Evolutionary conservation across 2,113 vertebrate species (phyloP).

Genomic region (Rattus rattus): DNA sequence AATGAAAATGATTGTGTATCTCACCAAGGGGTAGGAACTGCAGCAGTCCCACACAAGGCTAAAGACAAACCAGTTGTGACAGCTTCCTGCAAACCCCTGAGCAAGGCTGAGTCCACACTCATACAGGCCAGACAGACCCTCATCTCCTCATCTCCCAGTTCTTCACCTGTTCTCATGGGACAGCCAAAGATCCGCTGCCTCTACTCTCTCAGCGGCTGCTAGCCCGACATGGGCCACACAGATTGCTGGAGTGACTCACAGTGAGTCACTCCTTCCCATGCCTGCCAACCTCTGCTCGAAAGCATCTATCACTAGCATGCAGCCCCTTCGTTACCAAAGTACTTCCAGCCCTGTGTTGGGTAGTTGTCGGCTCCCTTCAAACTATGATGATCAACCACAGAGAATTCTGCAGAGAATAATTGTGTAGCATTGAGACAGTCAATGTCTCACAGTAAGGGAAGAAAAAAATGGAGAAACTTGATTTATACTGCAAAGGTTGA

Average conservation of each 20-base stretch:
- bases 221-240: constrained; percentile 32
- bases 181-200: accelerated
- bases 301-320: background rate
- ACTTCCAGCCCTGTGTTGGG: too few species aligned
- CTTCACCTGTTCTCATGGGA: background rate
- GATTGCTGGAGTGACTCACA: background rate
- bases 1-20: too few species aligned
- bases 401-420: background rate
- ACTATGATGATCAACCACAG: background rate
- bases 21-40: background rate
- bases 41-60: background rate
- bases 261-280: background rate
- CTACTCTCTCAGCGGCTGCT: background rate
- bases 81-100: background rate
- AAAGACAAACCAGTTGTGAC: background rate
- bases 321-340: background rate
- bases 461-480: background rate
- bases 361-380: background rate
- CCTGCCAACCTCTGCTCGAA: background rate
- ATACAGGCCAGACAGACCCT: background rate
- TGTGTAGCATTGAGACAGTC: background rate
- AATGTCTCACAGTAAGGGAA: accelerated
- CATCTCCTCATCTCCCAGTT: accelerated
- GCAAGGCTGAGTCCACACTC: background rate
- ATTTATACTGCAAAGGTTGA: background rate